Evolutionary conservation across 2,888 invertebrate genomes (phyloP).

Genomic region (Tortricodes alternella): DNA sequence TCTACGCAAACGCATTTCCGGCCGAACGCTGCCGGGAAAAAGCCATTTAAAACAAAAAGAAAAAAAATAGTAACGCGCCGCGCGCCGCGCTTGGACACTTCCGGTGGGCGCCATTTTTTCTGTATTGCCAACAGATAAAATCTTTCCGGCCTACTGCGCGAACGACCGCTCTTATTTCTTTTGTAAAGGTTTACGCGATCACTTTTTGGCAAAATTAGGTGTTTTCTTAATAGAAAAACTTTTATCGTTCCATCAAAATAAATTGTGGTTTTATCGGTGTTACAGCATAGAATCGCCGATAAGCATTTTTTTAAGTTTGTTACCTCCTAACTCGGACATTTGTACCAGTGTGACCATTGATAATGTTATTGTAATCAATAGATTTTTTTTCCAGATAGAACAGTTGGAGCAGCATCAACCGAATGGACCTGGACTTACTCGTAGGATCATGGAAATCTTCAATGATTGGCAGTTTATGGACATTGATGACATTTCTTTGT

Average conservation of each 20-base stretch:
- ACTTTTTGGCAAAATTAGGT: slow-evolving; percentile 68
- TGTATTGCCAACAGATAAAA: slow-evolving; percentile 83
- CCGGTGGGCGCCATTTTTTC: slow-evolving; percentile 83
- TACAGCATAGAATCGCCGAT: no score
- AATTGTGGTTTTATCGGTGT: slow-evolving; percentile 17
- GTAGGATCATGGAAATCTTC: no score
- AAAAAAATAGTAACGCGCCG: slow-evolving; percentile 79
- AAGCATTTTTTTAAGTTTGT: no score
- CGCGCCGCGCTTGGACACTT: slow-evolving; percentile 81
- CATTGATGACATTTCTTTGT: no score
- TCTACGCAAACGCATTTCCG: slow-evolving; percentile 83
- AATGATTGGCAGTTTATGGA: no score
- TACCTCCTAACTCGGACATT: not conserved
- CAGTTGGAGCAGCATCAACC: no score
- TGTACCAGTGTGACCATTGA: no score
- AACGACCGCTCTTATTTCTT: slow-evolving; percentile 73
- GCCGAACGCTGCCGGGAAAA: slow-evolving; percentile 80
- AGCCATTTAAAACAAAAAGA: slow-evolving; percentile 82
- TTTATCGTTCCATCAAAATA: slow-evolving; percentile 21
- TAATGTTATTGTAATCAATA: no score
- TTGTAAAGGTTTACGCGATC: slow-evolving; percentile 64
- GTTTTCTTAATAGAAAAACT: slow-evolving; percentile 40
- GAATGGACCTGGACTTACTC: no score
- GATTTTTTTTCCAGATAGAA: no score
- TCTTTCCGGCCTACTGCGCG: slow-evolving; percentile 82